A percentile compares a stretch with the other conserved stretches of the same genome.
Evolutionary conservation across 2,113 vertebrate species (phyloP).

Genomic region (Laterallus jamaicensis): DNA sequence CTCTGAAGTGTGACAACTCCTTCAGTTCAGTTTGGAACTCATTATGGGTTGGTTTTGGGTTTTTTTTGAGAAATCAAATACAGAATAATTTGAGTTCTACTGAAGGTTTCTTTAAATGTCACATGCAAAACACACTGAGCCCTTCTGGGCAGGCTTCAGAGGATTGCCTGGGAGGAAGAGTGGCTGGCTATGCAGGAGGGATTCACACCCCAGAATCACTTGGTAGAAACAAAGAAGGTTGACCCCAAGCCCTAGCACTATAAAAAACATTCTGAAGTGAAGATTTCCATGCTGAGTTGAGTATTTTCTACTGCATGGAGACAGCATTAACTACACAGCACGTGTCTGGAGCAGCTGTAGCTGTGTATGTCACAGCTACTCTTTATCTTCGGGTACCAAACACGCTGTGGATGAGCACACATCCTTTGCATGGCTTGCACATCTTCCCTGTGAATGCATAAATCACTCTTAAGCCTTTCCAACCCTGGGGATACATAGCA

Average conservation of each 20-base stretch:
- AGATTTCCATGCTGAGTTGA: neutral
- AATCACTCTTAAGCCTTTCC: neutral
- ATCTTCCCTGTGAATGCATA: rapidly evolving
- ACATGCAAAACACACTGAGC: neutral
- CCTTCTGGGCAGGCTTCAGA: neutral
- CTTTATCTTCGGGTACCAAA: rapidly evolving
- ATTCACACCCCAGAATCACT: neutral
- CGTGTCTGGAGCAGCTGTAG: neutral
- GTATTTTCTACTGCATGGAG: neutral
- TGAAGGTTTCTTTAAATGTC: neutral
- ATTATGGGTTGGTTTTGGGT: neutral
- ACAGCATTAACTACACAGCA: too few relatives aligned
- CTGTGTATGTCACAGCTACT: rapidly evolving
- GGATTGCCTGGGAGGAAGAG: neutral
- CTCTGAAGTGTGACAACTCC: neutral
- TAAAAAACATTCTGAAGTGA: neutral
- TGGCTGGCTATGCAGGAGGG: neutral
- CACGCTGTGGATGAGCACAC: rapidly evolving
- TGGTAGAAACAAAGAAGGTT: neutral
- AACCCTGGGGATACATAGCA: neutral
- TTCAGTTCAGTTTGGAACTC: neutral
- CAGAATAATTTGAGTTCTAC: neutral
- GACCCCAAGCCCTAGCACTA: neutral
- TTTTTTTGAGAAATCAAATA: neutral
- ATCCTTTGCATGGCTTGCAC: rapidly evolving